Percentiles rank a stretch among this genome's conserved stretches.
phyloP scores from a whole-genome alignment of 2,113 vertebrate genomes.

The Cyprichromis sp. region DNA sequence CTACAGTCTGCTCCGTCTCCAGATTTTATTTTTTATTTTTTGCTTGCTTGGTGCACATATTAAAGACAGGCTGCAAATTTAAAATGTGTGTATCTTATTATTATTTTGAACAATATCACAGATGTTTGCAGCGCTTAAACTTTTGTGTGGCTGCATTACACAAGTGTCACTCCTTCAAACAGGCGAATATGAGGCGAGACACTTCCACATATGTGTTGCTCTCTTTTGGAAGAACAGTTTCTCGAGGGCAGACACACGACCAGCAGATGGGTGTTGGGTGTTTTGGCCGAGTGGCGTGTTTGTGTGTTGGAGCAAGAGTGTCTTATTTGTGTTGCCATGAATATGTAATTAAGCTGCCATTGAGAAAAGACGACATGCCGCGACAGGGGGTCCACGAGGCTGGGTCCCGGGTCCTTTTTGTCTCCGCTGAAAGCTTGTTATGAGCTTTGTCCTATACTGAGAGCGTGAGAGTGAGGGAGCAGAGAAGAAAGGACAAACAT shows the following conservation, averaged over 20 bases:
- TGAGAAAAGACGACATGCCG: constrained; percentile 37
- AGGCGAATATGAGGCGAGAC: neutral
- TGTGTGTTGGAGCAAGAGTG: constrained; percentile 30
- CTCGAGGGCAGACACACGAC: constrained; percentile 41
- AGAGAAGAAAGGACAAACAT: neutral
- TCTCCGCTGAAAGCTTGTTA: constrained; percentile 29
- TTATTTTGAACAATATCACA: neutral
- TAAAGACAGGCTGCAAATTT: neutral
- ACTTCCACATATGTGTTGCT: neutral
- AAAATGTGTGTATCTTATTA: neutral
- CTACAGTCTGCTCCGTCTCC: constrained; percentile 29
- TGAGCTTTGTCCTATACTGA: constrained; percentile 11
- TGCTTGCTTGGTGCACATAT: neutral
- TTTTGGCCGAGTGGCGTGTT: constrained; percentile 36
- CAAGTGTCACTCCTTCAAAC: neutral
- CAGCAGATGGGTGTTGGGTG: constrained; percentile 51
- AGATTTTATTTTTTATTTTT: neutral
- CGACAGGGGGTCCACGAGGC: constrained; percentile 38
- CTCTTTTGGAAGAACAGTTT: neutral
- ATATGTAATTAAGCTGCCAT: constrained; percentile 59
- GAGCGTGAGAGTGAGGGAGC: neutral
- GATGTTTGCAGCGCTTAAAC: neutral
- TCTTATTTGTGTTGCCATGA: constrained; percentile 61
- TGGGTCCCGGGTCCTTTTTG: constrained; percentile 15
- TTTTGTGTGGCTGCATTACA: neutral